Evolutionary conservation across 2,888 invertebrate species (phyloP), one percentile per base, ranked within the genome.

Genomic region (Eupsilia transversa): DNA sequence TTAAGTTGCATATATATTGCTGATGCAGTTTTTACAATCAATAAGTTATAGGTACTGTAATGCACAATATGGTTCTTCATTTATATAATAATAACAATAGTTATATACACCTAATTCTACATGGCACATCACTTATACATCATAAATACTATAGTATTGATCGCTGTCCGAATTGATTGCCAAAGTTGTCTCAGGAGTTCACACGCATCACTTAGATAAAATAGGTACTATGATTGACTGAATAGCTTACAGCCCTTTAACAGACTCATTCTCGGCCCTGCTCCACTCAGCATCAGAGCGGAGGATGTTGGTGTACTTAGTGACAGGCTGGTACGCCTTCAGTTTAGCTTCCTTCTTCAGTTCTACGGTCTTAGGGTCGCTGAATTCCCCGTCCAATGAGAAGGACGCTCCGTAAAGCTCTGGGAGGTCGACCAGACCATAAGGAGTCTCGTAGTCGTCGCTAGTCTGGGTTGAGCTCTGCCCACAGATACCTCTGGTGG

Each of bases 401-500:
- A 96, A 98, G 7, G 97, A 96, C 5, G 97, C 97, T 60, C 94
- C 95, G 90, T 97, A 98, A 72, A 96, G 92, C 46, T 96, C 93
- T 0, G 96, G 92, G 30, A 96, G 93, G 82, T 95, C 94, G 2
- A 97, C 92, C 49, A 97, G 96, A 73, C 97, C 97, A 74, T 94
- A 90, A 0, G 98, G 97, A 4, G 97, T 96, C 23, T 94, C 91
- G 88, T 97, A 97, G 86, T 98, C 98, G 80, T 97, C 97, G 64
- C 93, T 89, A 27, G 92, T 83, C 60, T 97, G 96, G 12, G 97
- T 96, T 81, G 96, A 97, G 95, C 96, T 97, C 85, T 96, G 96
- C 9, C 98, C 98, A 88, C 98, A 98, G 56, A 98, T 94, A 77
- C 98, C 98, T 75, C 97, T 95, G 46, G 97, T 93, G 63, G 96